Conservation (phyloP, 1,140 invertebrate species). For the Plectrocnemia conspersa region DNA sequence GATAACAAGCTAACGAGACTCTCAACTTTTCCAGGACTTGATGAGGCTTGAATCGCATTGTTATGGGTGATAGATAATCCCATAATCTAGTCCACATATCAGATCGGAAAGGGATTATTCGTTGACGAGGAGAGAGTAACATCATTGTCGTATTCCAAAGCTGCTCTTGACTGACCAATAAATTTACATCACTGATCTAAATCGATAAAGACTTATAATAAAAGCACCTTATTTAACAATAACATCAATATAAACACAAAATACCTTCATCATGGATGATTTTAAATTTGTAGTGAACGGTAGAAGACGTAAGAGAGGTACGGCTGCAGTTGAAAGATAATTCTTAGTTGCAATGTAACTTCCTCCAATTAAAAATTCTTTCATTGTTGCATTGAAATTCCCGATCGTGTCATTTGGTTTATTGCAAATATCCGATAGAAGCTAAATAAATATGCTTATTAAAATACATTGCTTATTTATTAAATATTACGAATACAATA, state of each 20-base stretch:
- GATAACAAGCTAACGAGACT: constrained; percentile 74
- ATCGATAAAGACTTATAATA: constrained; percentile 14
- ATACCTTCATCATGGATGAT: constrained; percentile 44
- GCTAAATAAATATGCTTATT: not conserved
- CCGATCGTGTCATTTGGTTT: constrained; percentile 40
- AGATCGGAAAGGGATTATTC: constrained; percentile 69
- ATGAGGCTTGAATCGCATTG: constrained; percentile 59
- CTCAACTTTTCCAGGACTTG: constrained; percentile 71
- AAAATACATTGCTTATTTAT: constrained; percentile 5
- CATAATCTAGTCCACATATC: constrained; percentile 80
- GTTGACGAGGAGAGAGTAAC: constrained; percentile 73
- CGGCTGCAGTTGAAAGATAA: constrained; percentile 64
- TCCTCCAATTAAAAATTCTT: constrained; percentile 71
- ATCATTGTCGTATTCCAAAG: constrained; percentile 77
- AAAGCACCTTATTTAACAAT: not conserved
- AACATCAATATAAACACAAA: constrained; percentile 9
- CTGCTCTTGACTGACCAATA: constrained; percentile 60
- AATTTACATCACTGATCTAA: constrained; percentile 43
- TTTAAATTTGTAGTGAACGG: constrained; percentile 61
- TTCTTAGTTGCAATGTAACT: constrained; percentile 67
- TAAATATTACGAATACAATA: constrained; percentile 13
- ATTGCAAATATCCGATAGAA: constrained; percentile 39
- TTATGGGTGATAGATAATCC: constrained; percentile 58
- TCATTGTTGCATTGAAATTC: constrained; percentile 58
- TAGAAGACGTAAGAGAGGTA: constrained; percentile 60